A percentile compares a stretch with the other conserved stretches of the same genome.
Conservation (phyloP, 2,888 invertebrate genomes). For the Danaus chrysippus region DNA sequence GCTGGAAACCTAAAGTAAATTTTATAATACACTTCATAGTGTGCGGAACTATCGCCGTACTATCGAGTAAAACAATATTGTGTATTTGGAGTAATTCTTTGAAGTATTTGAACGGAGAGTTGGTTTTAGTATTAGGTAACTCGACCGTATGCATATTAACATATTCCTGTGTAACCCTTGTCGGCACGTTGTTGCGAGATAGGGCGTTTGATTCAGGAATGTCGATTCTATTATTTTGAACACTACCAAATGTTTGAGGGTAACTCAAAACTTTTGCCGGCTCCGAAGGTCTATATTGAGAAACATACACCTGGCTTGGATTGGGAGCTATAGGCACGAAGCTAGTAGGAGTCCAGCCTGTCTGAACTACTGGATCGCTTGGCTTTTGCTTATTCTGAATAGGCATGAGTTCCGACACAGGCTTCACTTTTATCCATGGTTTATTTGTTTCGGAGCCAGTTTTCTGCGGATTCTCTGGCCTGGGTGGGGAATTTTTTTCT, state of each 20-base stretch:
- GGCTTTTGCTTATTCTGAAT: constrained; percentile 27
- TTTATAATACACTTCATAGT: constrained; percentile 51
- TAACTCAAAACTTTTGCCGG: background rate
- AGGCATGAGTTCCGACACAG: constrained; percentile 61
- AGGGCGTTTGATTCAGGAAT: background rate
- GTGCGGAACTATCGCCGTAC: constrained; percentile 31
- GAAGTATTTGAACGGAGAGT: constrained; percentile 57
- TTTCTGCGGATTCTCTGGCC: background rate
- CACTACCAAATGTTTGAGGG: background rate
- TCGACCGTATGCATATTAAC: constrained; percentile 54
- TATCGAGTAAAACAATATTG: constrained; percentile 47
- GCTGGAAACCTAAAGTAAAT: constrained; percentile 57
- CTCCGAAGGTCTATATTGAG: background rate
- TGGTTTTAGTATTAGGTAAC: constrained; percentile 57
- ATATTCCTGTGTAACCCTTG: constrained; percentile 29
- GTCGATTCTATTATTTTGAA: background rate
- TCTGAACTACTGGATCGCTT: background rate
- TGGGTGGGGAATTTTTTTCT: background rate
- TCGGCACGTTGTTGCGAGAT: background rate
- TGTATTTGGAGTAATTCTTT: constrained; percentile 50
- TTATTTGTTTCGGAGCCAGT: constrained; percentile 7
- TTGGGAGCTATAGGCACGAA: background rate
- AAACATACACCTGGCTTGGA: background rate
- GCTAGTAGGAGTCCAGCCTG: constrained; percentile 14
- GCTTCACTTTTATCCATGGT: constrained; percentile 67